Conservation (phyloP, 2,113 vertebrate genomes). For the Jaculus jaculus region DNA sequence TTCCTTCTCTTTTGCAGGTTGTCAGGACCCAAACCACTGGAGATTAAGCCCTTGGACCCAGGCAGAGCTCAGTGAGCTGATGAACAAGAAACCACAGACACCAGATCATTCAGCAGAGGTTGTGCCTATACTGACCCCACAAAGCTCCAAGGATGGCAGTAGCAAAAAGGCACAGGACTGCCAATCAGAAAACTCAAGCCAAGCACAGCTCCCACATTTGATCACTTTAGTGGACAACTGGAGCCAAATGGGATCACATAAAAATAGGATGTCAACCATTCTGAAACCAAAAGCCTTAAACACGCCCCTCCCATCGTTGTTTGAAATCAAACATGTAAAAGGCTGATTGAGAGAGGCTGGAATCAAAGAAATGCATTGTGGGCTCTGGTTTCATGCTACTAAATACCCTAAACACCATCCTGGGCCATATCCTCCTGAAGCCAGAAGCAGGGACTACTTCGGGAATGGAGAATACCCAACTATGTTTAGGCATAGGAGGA, state of each 20-base stretch:
- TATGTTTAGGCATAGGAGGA: slow-evolving; percentile 62
- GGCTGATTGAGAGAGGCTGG: background rate
- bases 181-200: background rate
- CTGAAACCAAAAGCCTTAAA: background rate
- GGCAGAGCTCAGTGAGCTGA: background rate
- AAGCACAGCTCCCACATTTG: background rate
- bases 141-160: slow-evolving; percentile 25
- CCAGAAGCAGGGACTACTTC: slow-evolving; percentile 39
- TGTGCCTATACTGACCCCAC: slow-evolving; percentile 35
- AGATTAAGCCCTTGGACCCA: background rate
- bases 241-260: slow-evolving; percentile 11
- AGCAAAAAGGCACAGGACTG: slow-evolving; percentile 41
- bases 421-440: slow-evolving; percentile 37
- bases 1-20: background rate
- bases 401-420: background rate
- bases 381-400: background rate
- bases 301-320: background rate
- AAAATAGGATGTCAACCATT: background rate
- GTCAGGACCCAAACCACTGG: background rate
- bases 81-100: slow-evolving; percentile 70
- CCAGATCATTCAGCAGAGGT: slow-evolving; percentile 45
- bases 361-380: background rate
- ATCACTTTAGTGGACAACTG: background rate
- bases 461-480: background rate
- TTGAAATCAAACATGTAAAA: background rate